Percentiles rank a stretch among this genome's conserved stretches.
These are phyloP conservation scores for Tympanuchus pallidicinctus DNA, from an alignment of 2,113 vertebrate species.

Conservation along the genomic window DNA sequence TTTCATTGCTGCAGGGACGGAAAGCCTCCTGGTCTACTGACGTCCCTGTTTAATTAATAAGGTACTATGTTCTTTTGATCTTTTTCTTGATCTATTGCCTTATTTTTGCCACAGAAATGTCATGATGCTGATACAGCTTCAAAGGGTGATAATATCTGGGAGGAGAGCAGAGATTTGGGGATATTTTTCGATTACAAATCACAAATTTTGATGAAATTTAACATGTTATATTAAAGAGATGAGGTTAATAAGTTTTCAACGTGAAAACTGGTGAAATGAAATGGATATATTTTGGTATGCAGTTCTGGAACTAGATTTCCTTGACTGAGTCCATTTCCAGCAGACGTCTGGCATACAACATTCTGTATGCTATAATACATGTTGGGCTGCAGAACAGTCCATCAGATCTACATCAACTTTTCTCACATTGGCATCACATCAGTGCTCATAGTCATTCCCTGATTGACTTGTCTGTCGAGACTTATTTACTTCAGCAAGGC, in stretches of 20 bases:
- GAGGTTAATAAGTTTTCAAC: background rate
- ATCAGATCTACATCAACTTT: background rate
- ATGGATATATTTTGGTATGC: background rate
- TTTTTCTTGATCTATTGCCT: background rate
- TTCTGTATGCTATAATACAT: rapidly evolving
- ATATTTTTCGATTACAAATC: background rate
- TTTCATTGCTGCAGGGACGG: background rate
- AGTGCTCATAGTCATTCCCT: background rate
- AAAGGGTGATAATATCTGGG: background rate
- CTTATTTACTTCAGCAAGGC: background rate
- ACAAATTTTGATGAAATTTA: background rate
- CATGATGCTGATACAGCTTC: background rate
- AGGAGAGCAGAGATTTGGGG: background rate
- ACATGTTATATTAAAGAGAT: background rate
- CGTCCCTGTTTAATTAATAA: background rate
- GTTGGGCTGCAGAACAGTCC: background rate
- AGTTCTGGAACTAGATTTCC: background rate
- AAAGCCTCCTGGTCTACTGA: background rate
- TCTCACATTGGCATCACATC: background rate
- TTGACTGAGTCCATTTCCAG: background rate
- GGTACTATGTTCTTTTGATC: background rate
- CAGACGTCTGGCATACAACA: background rate
- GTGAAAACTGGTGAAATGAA: background rate
- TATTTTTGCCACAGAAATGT: background rate
- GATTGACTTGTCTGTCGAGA: background rate